phyloP scores from a whole-genome alignment of 2,797 vertebrate species.

The Lates japonicus region DNA sequence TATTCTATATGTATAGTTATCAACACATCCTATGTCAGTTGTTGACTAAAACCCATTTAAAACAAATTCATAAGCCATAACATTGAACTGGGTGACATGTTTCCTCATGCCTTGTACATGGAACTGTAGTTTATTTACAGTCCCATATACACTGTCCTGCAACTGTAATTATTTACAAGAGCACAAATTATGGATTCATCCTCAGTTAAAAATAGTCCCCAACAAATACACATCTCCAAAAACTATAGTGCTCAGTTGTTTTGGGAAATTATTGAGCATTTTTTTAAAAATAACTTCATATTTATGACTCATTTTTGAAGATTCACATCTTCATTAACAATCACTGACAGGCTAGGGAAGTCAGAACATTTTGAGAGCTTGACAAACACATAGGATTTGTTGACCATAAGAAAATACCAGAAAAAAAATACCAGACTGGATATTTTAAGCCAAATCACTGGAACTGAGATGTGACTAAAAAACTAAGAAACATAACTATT shows the following conservation, averaged over 20 bases:
- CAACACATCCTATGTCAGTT: neutral
- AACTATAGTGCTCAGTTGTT: neutral
- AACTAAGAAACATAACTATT: neutral
- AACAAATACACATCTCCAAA: neutral
- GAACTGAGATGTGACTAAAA: neutral
- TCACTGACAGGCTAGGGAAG: neutral
- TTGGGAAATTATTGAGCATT: neutral
- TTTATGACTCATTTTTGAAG: neutral
- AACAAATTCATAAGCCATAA: neutral
- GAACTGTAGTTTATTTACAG: neutral
- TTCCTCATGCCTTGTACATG: neutral
- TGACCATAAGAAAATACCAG: neutral
- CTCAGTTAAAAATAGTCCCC: neutral
- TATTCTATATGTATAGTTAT: neutral
- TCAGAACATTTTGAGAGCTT: neutral
- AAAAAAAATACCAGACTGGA: neutral
- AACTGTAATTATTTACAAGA: neutral
- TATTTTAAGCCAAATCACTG: neutral
- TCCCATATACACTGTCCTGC: neutral
- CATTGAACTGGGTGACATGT: neutral
- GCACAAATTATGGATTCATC: neutral
- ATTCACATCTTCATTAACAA: neutral
- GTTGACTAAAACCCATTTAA: neutral
- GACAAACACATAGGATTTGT: neutral
- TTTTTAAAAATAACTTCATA: neutral